These are phyloP conservation scores for Hermodice carunculata DNA, from an alignment of 2,888 invertebrate species.

Conservation along the genomic window DNA sequence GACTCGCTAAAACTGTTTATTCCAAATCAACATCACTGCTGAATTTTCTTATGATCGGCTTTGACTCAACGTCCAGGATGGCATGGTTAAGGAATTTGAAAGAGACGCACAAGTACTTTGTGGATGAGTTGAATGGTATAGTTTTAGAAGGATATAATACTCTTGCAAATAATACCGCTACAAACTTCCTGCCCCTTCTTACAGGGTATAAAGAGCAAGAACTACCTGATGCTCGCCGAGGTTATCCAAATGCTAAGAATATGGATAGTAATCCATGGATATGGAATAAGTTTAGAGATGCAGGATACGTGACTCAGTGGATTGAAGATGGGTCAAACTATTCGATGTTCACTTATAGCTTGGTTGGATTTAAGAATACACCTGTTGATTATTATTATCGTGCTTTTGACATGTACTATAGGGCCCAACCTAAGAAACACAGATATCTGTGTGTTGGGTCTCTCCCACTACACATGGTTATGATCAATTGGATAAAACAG, in stretches of 20 bases:
- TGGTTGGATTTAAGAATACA: slow-evolving; percentile 85
- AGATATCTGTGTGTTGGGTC: slow-evolving; percentile 77
- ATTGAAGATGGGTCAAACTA: slow-evolving; percentile 87
- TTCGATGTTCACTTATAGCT: slow-evolving; percentile 90
- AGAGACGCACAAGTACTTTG: slow-evolving; percentile 57
- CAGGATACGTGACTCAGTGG: slow-evolving; percentile 78
- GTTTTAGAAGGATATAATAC: slow-evolving; percentile 48
- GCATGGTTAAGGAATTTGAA: slow-evolving; percentile 62
- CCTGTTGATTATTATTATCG: slow-evolving; percentile 93
- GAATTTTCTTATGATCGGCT: slow-evolving; percentile 80
- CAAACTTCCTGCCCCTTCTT: slow-evolving; percentile 44
- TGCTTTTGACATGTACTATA: slow-evolving; percentile 78
- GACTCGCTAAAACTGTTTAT: not conserved
- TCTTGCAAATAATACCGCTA: slow-evolving; percentile 45
- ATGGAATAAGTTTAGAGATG: slow-evolving; percentile 81
- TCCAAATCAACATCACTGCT: slow-evolving; percentile 13
- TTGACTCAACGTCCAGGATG: slow-evolving; percentile 88
- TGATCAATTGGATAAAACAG: slow-evolving; percentile 70
- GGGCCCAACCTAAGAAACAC: slow-evolving; percentile 71
- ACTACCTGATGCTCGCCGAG: slow-evolving; percentile 84
- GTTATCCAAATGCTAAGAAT: slow-evolving; percentile 75
- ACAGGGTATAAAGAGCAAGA: slow-evolving; percentile 42
- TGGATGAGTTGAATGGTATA: slow-evolving; percentile 51
- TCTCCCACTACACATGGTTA: slow-evolving; percentile 76
- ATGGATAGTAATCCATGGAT: slow-evolving; percentile 87